phyloP scores from a whole-genome alignment of 2,113 vertebrate genomes.

The Mandrillus leucophaeus region DNA sequence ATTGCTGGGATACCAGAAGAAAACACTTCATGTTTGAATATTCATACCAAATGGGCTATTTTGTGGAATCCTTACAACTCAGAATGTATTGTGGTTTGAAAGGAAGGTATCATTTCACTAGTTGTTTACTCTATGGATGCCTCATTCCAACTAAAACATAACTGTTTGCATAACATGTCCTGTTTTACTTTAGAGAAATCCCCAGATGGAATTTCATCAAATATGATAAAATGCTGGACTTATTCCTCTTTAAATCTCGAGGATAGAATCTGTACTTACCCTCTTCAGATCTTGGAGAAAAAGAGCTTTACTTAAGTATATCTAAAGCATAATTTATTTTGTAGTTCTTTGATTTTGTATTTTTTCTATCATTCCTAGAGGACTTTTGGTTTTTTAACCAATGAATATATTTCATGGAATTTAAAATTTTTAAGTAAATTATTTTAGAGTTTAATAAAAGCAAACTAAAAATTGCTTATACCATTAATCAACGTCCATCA shows the following conservation, averaged over 20 bases:
- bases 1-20: neutral
- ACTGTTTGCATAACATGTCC: constrained; percentile 22
- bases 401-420: neutral
- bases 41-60: neutral
- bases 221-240: neutral
- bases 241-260: neutral
- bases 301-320: neutral
- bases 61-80: neutral
- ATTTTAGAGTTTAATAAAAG: constrained; percentile 20
- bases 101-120: neutral
- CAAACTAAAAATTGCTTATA: neutral
- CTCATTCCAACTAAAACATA: constrained; percentile 38
- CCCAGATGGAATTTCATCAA: constrained; percentile 51
- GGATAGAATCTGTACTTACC: neutral
- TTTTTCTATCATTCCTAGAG: neutral
- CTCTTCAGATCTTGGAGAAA: neutral
- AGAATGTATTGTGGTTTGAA: neutral
- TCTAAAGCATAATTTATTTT: constrained; percentile 1
- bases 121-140: neutral
- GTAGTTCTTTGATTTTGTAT: neutral
- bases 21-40: neutral
- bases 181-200: constrained; percentile 40
- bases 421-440: neutral
- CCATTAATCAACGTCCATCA: neutral
- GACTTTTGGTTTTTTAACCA: neutral